Base-by-base conservation (phyloP, 2,888 invertebrate genomes). In the Oscheius myriophilus region DNA sequence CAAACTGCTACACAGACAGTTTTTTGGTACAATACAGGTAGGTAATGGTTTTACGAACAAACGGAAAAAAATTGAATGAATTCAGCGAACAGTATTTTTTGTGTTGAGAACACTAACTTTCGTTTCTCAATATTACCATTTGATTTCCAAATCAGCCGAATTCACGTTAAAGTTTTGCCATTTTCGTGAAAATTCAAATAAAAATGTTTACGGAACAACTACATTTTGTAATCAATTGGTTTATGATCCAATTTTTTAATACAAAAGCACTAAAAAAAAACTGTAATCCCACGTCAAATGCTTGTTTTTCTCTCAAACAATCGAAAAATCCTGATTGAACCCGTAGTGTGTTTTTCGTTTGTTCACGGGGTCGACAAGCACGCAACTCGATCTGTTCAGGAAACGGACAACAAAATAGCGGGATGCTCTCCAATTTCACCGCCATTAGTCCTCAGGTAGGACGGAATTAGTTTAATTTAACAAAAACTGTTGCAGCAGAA, bases 391-490 rank as follows among this genome's bases (percentile, higher is more conserved):
- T 54, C 51, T 41, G 18, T 65, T 55, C 46, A 65, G 65, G 65
- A 55, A 65, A 57, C 65, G 65, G 65, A 54, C 65, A 65, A 55
- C 65, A 65, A 65, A 65, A 65, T 55, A 55, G 49, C 45, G 65
- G 49, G 43, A 54, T 55, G 57, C 14, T 65, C 55, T 65, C 65
- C 21, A 65, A 65, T 65, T 65, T 65, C 65, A 65, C 65, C 25
- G 61, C 61, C 61, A 61, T 61, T 61, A 61, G 61, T 61, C 46
- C 61, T 18, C 61, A 61, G 61, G 61, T 61, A 61, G 46, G 61
- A 49, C 33, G 52, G 63, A 61, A 18, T 61, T 46, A 33, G 45
- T 9, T 61, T 25, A 25, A 33, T 33, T 9, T 33, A 3, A 6
- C 3, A 33, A 23, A 63, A 52, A 33, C 23, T 63, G 52, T 62